phyloP scores from a whole-genome alignment of 2,113 vertebrate genomes.

The Caloenas nicobarica region DNA sequence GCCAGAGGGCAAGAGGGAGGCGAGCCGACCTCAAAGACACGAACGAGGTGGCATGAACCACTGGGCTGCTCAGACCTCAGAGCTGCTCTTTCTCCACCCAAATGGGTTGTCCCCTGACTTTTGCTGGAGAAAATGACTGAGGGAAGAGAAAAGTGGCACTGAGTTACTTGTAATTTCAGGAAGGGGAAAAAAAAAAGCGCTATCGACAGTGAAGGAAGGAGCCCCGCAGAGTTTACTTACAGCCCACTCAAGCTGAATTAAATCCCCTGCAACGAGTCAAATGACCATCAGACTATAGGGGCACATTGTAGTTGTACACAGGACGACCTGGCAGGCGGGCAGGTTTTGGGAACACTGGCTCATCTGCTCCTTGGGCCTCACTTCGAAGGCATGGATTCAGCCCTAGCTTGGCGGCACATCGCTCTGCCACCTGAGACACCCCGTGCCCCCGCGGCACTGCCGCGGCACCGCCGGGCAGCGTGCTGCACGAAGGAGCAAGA shows the following conservation, averaged over 20 bases:
- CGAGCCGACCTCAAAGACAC: neutral
- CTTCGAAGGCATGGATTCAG: rapidly evolving
- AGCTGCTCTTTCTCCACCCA: neutral
- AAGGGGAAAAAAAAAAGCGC: neutral
- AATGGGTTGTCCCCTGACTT: neutral
- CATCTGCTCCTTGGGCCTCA: neutral
- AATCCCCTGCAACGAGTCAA: neutral
- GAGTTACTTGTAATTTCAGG: neutral
- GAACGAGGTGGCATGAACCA: neutral
- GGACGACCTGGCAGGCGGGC: rapidly evolving
- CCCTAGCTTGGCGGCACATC: neutral
- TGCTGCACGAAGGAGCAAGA: neutral
- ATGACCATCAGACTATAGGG: neutral
- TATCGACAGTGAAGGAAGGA: neutral
- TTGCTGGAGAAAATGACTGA: neutral
- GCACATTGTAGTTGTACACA: rapidly evolving
- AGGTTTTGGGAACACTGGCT: neutral
- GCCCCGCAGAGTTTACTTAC: neutral
- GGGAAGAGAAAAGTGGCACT: neutral
- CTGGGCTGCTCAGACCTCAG: neutral
- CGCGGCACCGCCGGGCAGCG: neutral
- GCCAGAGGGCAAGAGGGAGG: neutral
- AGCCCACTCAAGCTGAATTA: neutral
- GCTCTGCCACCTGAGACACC: neutral
- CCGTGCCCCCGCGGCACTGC: neutral